These are phyloP conservation scores for Pachyrhynchus sulphureomaculatus DNA, from an alignment of 1,140 invertebrate species.

Conservation along the genomic window DNA sequence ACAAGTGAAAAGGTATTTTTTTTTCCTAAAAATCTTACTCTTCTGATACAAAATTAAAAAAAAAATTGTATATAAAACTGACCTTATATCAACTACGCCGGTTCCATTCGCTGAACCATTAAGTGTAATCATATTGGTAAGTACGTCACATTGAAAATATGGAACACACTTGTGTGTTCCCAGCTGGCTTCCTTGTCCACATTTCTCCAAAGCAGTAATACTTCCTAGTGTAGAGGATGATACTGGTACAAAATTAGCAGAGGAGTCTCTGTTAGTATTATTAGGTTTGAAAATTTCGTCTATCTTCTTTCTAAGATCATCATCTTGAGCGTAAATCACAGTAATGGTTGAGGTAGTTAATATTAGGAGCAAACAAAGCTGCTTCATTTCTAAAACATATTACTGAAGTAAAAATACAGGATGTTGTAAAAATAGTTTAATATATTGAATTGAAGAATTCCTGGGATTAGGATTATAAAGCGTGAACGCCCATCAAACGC, in stretches of 20 bases:
- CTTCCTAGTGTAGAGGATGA: constrained; percentile 6
- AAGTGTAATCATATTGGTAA: constrained; percentile 46
- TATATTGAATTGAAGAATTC: no score
- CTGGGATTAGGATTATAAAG: no score
- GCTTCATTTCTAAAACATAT: no score
- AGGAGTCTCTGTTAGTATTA: neutral
- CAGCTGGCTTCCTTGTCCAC: constrained; percentile 38
- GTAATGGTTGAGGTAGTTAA: no score
- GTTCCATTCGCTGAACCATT: constrained; percentile 47
- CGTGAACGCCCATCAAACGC: no score
- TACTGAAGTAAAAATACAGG: no score
- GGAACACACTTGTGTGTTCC: constrained; percentile 54
- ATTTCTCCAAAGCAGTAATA: constrained; percentile 38
- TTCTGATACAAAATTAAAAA: no score
- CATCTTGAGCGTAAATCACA: neutral
- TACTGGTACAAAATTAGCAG: constrained; percentile 12
- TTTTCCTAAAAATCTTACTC: no score
- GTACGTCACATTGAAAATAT: constrained; percentile 65
- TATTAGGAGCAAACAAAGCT: no score
- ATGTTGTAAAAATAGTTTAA: no score
- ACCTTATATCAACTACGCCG: constrained; percentile 58
- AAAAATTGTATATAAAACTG: constrained; percentile 17
- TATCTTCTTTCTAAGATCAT: neutral
- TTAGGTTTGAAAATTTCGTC: neutral
- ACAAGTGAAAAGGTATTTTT: no score